Percentiles rank a stretch among this genome's conserved stretches.
Evolutionary conservation across 2,888 invertebrate species (phyloP).

Genomic region (Drosophila quinaria): DNA sequence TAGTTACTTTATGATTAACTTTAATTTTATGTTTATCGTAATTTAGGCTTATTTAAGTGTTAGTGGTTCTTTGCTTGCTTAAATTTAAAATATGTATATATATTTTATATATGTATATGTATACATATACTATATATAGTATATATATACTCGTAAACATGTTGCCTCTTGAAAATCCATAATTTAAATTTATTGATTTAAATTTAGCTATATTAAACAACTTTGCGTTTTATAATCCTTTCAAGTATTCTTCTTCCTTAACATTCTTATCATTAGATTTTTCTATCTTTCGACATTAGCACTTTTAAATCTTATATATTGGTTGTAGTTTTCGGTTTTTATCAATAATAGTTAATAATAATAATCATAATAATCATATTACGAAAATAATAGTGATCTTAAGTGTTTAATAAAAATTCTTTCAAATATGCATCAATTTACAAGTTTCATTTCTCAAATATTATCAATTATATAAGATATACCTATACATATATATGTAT

Average conservation of each 20-base stretch:
- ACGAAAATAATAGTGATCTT: slow-evolving; percentile 74
- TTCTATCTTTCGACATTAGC: slow-evolving; percentile 54
- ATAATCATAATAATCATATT: slow-evolving; percentile 74
- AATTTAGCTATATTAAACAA: slow-evolving; percentile 62
- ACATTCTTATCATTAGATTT: slow-evolving; percentile 49
- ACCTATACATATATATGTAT: slow-evolving; percentile 29
- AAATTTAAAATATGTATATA: slow-evolving; percentile 63
- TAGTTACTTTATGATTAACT: slow-evolving; percentile 63
- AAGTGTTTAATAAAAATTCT: slow-evolving; percentile 65
- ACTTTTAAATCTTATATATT: slow-evolving; percentile 45
- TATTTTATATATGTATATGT: slow-evolving; percentile 47
- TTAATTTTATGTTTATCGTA: slow-evolving; percentile 66
- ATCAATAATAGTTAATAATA: slow-evolving; percentile 55
- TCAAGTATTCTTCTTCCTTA: slow-evolving; percentile 3
- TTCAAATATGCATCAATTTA: slow-evolving; percentile 71
- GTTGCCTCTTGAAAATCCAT: slow-evolving; percentile 65
- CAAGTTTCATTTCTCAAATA: slow-evolving; percentile 54
- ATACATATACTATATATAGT: slow-evolving; percentile 58
- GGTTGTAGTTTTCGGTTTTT: slow-evolving; percentile 26
- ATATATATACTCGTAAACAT: slow-evolving; percentile 70
- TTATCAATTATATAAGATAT: slow-evolving; percentile 38
- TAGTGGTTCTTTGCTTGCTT: slow-evolving; percentile 82
- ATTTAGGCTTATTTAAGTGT: slow-evolving; percentile 77
- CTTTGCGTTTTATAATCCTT: slow-evolving; percentile 10
- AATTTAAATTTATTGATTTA: slow-evolving; percentile 58